phyloP scores from a whole-genome alignment of 2,888 invertebrate genomes.

The Meiosimyza platycephala region DNA sequence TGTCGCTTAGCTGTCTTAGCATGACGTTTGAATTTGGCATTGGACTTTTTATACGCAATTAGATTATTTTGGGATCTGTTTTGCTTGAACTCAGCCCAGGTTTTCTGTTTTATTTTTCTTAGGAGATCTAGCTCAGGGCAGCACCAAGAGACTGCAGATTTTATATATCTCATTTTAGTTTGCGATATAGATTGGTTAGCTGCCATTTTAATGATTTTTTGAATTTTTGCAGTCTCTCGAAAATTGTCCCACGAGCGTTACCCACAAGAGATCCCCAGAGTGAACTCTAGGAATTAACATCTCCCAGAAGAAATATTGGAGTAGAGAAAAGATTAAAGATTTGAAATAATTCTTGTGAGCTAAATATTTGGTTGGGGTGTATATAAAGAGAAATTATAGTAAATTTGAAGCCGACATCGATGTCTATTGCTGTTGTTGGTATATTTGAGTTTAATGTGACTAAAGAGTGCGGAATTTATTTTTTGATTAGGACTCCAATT shows the following conservation, averaged over 20 bases:
- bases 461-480: background rate
- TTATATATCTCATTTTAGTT: no score
- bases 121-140: no score
- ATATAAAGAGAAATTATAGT: background rate
- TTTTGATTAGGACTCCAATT: background rate
- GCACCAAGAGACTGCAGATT: no score
- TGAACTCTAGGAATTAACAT: background rate
- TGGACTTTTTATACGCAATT: no score
- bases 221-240: background rate
- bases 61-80: no score
- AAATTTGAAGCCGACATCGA: background rate
- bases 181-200: no score
- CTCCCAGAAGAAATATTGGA: background rate
- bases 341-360: background rate
- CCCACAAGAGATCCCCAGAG: background rate
- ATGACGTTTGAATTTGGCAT: no score
- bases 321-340: background rate
- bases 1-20: no score
- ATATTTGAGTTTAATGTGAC: background rate
- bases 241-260: background rate
- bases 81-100: no score
- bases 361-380: background rate
- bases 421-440: background rate
- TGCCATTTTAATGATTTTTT: no score
- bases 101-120: no score